Evolutionary conservation across 2,888 invertebrate genomes (phyloP), one percentile per base, ranked within the genome.

Genomic region (Hypselothyrea guttata): DNA sequence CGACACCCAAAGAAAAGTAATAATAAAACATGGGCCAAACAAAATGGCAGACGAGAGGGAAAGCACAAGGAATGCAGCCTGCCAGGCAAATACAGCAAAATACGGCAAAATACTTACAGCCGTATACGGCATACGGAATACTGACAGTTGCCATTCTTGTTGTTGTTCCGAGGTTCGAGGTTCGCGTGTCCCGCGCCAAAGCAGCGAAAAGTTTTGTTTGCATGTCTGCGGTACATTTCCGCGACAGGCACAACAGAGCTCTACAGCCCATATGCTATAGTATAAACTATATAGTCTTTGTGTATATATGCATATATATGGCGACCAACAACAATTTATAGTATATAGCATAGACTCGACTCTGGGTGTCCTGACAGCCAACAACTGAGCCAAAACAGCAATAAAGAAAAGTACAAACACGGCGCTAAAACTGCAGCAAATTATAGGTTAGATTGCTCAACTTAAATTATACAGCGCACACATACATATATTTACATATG

Each of bases 181-280:
- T n/a, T n/a, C n/a, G n/a, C 42, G 70, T 58, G 69, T 72, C 57
- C 48, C 56, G 37, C 47, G 53, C 37, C 30, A 40, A 57, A 64
- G 55, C 35, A 59, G 71, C 72, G 52, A 69, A 83, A 82, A 82
- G 81, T 82, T 83, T 86, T 84, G 79, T 78, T 84, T 86, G 84
- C 84, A 86, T 84, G 84, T 86, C 79, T 84, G 79, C 71, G 74
- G 79, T 71, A 86, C 83, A 84, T 84, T 86, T 84, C 86, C 79
- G 84, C 85, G 84, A 84, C 84, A 84, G 84, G 84, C 85, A 84
- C 86, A 63, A 45, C 18, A 33, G 4, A 11, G 38, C n/a, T 16
- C 41, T 38, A 58, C 51, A 61, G 52, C 55, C 48, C 72, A 67
- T 61, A 70, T 61, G 68, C 72, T 16, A 61, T 68, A 13, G 34